Percentiles rank a stretch among this genome's conserved stretches.
phyloP scores from a whole-genome alignment of 2,888 invertebrate species.

The Hydrotaea diabolus region DNA sequence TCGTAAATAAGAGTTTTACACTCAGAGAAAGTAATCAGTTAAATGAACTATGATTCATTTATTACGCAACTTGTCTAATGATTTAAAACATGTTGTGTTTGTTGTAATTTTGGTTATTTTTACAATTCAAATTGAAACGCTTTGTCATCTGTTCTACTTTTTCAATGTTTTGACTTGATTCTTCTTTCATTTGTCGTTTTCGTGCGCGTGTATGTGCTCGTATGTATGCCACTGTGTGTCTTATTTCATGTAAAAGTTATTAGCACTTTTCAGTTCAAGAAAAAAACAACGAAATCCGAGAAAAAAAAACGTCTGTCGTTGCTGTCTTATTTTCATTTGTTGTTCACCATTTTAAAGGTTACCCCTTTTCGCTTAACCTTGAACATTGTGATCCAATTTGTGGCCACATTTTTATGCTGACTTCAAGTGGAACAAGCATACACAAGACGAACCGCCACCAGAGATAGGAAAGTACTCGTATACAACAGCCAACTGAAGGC shows the following conservation, averaged over 20 bases:
- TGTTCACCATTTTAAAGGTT: constrained; percentile 48
- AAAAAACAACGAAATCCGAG: neutral
- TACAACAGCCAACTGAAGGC: constrained; percentile 10
- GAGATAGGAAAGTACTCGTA: constrained; percentile 12
- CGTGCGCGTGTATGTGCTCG: neutral
- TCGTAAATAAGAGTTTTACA: no score
- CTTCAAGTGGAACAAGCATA: constrained; percentile 36
- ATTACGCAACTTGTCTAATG: neutral
- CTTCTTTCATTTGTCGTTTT: constrained; percentile 1
- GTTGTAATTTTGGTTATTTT: neutral
- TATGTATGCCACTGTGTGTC: neutral
- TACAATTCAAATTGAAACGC: constrained; percentile 33
- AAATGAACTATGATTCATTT: neutral
- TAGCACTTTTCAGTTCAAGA: constrained; percentile 38
- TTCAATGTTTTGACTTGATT: constrained; percentile 58
- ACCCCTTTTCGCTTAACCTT: constrained; percentile 67
- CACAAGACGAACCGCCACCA: constrained; percentile 13
- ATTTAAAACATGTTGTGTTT: neutral
- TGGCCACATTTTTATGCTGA: constrained; percentile 64
- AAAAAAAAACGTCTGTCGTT: neutral
- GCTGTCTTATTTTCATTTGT: constrained; percentile 24
- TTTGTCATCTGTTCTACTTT: constrained; percentile 66
- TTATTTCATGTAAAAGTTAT: constrained; percentile 48
- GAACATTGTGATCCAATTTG: constrained; percentile 68
- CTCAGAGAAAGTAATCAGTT: constrained; percentile 10